phyloP scores from a whole-genome alignment of 2,797 vertebrate species.

The Squalus acanthias region DNA sequence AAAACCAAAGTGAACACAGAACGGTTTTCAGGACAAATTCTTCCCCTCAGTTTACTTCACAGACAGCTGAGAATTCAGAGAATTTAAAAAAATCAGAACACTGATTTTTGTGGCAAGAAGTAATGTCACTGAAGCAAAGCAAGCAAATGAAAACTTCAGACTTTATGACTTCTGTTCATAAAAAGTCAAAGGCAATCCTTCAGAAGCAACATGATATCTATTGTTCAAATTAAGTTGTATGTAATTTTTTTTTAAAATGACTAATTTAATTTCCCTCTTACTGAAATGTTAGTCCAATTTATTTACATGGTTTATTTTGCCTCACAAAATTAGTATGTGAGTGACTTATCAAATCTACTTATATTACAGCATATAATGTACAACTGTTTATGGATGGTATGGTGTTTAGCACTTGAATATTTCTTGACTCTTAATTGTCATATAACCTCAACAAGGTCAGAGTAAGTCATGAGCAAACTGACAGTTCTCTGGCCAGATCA shows the following conservation, averaged over 20 bases:
- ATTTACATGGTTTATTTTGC: not conserved
- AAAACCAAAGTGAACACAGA: not conserved
- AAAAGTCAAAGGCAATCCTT: not conserved
- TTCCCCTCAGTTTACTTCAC: not conserved
- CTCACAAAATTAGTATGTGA: not conserved
- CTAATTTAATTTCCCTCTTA: not conserved
- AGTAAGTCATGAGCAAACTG: not conserved
- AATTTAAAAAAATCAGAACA: not conserved
- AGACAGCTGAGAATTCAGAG: not conserved
- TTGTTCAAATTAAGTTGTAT: not conserved
- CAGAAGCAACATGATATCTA: not conserved
- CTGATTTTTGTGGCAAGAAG: not conserved
- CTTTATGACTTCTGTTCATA: conserved; percentile 15
- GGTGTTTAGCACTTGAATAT: not conserved
- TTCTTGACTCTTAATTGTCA: not conserved
- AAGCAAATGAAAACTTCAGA: not conserved
- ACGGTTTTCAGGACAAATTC: not conserved
- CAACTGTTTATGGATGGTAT: not conserved
- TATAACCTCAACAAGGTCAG: not conserved
- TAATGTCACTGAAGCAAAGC: not conserved
- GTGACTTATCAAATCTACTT: not conserved
- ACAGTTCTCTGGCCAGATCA: not conserved
- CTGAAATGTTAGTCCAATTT: not conserved
- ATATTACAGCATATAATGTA: not conserved
- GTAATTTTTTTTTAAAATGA: too few relatives aligned